Conservation (phyloP, 2,113 vertebrate species). For the Montifringilla adamsi region DNA sequence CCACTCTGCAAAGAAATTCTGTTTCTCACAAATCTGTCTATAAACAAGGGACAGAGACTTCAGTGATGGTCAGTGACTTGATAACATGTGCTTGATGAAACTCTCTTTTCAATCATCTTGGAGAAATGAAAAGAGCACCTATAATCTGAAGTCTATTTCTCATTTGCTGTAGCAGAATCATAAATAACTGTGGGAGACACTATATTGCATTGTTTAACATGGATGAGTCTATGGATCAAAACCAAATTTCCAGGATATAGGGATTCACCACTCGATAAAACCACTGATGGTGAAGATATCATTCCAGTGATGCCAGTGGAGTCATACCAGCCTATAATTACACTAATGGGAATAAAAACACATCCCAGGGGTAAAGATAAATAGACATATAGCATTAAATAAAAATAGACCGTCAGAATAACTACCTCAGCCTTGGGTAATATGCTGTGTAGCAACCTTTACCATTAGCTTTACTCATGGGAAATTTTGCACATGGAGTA, state of each 20-base stretch:
- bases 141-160: neutral
- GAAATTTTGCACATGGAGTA: constrained; percentile 14
- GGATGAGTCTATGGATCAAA: neutral
- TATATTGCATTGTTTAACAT: neutral
- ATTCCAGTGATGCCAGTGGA: neutral
- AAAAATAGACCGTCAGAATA: constrained; percentile 36
- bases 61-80: neutral
- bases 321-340: neutral
- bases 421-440: neutral
- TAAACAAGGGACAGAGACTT: neutral
- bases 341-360: constrained; percentile 10
- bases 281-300: neutral
- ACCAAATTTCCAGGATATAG: neutral
- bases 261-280: neutral
- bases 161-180: neutral
- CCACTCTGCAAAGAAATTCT: neutral
- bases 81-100: neutral
- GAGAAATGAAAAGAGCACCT: neutral
- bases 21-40: neutral
- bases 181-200: neutral
- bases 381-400: constrained; percentile 45
- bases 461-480: constrained; percentile 22
- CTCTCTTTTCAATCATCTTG: neutral
- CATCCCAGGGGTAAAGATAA: neutral
- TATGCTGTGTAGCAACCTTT: constrained; percentile 14